Evolutionary conservation across 2,888 invertebrate species (phyloP), one percentile per base, ranked within the genome.

Genomic region (Cheilosia vulpina): DNA sequence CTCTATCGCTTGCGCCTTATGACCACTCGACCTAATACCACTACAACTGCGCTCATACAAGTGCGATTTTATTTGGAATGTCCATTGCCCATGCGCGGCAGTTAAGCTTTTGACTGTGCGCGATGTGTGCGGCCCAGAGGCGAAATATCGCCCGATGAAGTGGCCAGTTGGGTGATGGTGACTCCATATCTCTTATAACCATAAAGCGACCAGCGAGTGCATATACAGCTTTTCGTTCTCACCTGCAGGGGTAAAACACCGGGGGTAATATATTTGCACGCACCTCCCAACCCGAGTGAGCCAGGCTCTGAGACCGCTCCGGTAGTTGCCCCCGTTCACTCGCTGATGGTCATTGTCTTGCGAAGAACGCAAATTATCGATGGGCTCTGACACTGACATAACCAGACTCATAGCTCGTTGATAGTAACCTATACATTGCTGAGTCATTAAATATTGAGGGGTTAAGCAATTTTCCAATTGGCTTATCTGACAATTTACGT

Each of bases 221-320:
- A 52, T 24, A 76, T 65, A 65, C 9, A 13, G 72, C 53, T 63
- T 68, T 76, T 60, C 66, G 19, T 63, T 79, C 43, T 47, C 53
- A 60, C 78, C 83, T 83, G 45, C 73, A 69, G 83, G 68, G 68
- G 5, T 43, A 58, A 84, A 65, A 52, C 65, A 76, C 69, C 65
- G 69, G 13, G 66, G 71, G 71, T 76, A 84, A 84, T 84, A 80
- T 84, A 84, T 84, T 71, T 71, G 65, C 84, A 84, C 84, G 84
- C 84, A 84, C 80, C 80, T 84, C 75, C 65, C 65, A 84, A 80
- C 75, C 80, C 17, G 63, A 50, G 27, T 57, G 69, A 34, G 62
- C 41, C 31, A 57, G 41, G 34, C 50, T 43, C 45, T 15, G 58
- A 50, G 43, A 27, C 62, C 66, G 45, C 53, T 60, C 24, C 50